phyloP scores from a whole-genome alignment of 2,888 invertebrate species.

The Tenthredo distinguenda region DNA sequence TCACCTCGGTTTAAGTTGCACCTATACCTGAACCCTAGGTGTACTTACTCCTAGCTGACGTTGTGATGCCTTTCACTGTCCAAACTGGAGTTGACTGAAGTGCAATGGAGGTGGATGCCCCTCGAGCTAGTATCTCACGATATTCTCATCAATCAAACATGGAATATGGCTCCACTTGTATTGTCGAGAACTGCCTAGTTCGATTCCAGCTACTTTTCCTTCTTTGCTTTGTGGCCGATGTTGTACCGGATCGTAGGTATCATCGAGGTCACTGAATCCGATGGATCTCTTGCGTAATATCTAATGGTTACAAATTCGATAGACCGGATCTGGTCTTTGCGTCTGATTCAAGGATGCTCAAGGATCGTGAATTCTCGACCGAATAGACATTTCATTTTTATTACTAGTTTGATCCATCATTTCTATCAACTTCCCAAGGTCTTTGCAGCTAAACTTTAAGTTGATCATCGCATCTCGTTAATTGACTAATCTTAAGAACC shows the following conservation, averaged over 20 bases:
- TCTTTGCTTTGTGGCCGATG: neutral
- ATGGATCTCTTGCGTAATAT: conserved; percentile 26
- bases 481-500: neutral
- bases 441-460: neutral
- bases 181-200: conserved; percentile 11
- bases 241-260: conserved; percentile 11
- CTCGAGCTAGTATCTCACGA: conserved; percentile 46
- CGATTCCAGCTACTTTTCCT: conserved; percentile 4
- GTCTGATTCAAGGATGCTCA: conserved; percentile 18
- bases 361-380: neutral
- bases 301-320: conserved; percentile 11
- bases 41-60: conserved; percentile 19
- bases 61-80: conserved; percentile 42
- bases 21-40: conserved; percentile 37
- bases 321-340: conserved; percentile 9
- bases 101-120: conserved; percentile 45
- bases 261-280: conserved; percentile 27
- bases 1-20: conserved; percentile 32
- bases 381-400: neutral
- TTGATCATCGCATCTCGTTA: neutral
- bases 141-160: conserved; percentile 45
- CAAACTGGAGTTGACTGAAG: conserved; percentile 43
- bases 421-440: neutral
- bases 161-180: conserved; percentile 22
- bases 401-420: neutral